Base-by-base conservation (phyloP, 2,888 invertebrate genomes). In the Drosophila diplacantha region DNA sequence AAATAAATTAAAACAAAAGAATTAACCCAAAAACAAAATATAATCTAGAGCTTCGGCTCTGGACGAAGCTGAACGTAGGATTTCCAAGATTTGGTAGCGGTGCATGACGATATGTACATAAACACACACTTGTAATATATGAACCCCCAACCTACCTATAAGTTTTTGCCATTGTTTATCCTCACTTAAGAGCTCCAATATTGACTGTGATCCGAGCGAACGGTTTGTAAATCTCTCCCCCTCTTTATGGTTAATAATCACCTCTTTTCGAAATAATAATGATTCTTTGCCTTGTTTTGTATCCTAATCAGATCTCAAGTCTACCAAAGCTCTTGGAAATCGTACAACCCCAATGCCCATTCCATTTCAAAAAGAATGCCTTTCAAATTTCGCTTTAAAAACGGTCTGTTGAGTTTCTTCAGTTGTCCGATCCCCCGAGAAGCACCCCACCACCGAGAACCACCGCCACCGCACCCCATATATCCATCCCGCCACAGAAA, bases 281-380 rank as follows among this genome's bases (percentile, higher is more conserved):
- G 56, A 61, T 61, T 26, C 50, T 60, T 39, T 62, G 62, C 52
- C 62, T 65, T 57, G 58, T 38, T 66, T 66, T 63, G 14, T 32
- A 46, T 32, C 51, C 35, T 65, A 46, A 51, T 51, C 58, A 65
- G 66, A 65, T 52, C 43, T 55, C 7, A 51, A 65, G 58, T 51
- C 49, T 65, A 46, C 44, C 52, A 53, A 59, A 61, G 37, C 44
- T 67, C 68, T 69, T 69, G 68, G 68, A 69, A 69, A 69, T 62
- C 63, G 69, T 49, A 50, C 55, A 39, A 38, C 64, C 64, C 64
- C 51, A 47, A 66, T 34, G 69, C 69, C 69, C 69, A 69, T 57
- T 53, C 57, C 70, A 69, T 63, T 69, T 69, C 63, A 51, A 66
- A 51, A 66, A 60, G 64, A 69, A 66, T 52, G 67, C 67, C 66